Base-by-base conservation (phyloP, 2,797 vertebrate species). In the Luscinia luscinia region DNA sequence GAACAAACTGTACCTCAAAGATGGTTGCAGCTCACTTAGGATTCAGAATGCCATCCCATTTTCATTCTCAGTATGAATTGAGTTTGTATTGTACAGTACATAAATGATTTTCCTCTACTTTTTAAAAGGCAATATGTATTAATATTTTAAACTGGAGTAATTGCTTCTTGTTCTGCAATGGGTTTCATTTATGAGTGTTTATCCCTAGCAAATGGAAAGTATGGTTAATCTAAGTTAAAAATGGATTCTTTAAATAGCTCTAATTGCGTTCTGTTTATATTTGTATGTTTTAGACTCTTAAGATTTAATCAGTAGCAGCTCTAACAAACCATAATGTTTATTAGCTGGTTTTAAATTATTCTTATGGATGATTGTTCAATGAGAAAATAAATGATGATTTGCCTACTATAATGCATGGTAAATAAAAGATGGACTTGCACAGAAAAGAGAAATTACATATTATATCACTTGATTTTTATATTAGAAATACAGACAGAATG, bases 61-160 rank as follows among this genome's bases (percentile, higher is more conserved):
- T 97, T 97, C 90, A 77, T 97, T 96, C 92, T 89, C 92, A 34
- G 62, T 96, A 94, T 83, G 94, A 96, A 97, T 24, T 79, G 91
- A 96, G 89, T 96, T 96, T 96, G 86, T 93, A 89, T 88, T 93
- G 86, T 93, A 87, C 48, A 95, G 92, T 94, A 94, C 97, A 97
- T 98, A 98, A 98, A 98, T 98, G 96, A 98, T 98, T 97, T 98
- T 98, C 97, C 91, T 97, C 51, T 49, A 96, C 97, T 98, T 98
- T 98, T 97, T 93, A 97, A 98, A 98, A 97, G 96, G 96, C 96
- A 62, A 86, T 89, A 76, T 93, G 91, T 98, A 98, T 98, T 98
- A 98, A 98, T 98, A 98, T 98, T 98, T 98, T 98, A 98, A 98
- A 97, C 97, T 96, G 97, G 98, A 97, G 97, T 98, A 98, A 98